These are phyloP conservation scores for Lucinisca nassula DNA, from an alignment of 2,888 invertebrate species.

Conservation along the genomic window DNA sequence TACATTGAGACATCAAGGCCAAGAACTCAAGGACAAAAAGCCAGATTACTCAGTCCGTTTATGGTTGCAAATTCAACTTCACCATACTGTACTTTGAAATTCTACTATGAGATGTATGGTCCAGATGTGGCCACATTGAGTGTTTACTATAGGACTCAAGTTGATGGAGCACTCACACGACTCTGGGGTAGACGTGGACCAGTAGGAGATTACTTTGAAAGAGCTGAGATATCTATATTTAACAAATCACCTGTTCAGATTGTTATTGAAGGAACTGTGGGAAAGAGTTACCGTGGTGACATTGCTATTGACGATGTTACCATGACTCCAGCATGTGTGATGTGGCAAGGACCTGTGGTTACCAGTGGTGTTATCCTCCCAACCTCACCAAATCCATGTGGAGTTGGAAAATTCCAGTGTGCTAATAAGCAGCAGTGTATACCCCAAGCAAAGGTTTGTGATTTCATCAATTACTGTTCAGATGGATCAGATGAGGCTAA, in stretches of 20 bases:
- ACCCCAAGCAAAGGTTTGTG: slow-evolving; percentile 76
- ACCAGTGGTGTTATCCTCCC: slow-evolving; percentile 61
- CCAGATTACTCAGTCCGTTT: slow-evolving; percentile 84
- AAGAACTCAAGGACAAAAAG: slow-evolving; percentile 76
- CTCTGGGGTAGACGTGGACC: slow-evolving; percentile 70
- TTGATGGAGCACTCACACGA: slow-evolving; percentile 75
- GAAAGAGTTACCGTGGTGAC: slow-evolving; percentile 76
- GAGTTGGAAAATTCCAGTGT: slow-evolving; percentile 77
- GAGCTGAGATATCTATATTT: slow-evolving; percentile 73
- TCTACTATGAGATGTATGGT: slow-evolving; percentile 86
- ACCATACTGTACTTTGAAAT: slow-evolving; percentile 77
- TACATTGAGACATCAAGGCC: slow-evolving; percentile 82
- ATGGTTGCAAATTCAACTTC: slow-evolving; percentile 60
- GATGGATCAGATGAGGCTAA: slow-evolving; percentile 82
- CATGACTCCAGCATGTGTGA: slow-evolving; percentile 80
- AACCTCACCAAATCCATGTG: slow-evolving; percentile 78
- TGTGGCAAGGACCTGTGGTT: slow-evolving; percentile 71
- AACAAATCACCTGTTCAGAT: slow-evolving; percentile 77
- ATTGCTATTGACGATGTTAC: slow-evolving; percentile 86
- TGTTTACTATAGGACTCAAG: slow-evolving; percentile 79
- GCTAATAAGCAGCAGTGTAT: slow-evolving; percentile 77
- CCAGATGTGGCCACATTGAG: slow-evolving; percentile 77
- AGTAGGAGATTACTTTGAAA: slow-evolving; percentile 80
- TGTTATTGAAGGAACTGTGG: slow-evolving; percentile 82
- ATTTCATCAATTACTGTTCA: slow-evolving; percentile 78